phyloP scores from a whole-genome alignment of 2,888 invertebrate species.

The Ochlodes sylvanus region DNA sequence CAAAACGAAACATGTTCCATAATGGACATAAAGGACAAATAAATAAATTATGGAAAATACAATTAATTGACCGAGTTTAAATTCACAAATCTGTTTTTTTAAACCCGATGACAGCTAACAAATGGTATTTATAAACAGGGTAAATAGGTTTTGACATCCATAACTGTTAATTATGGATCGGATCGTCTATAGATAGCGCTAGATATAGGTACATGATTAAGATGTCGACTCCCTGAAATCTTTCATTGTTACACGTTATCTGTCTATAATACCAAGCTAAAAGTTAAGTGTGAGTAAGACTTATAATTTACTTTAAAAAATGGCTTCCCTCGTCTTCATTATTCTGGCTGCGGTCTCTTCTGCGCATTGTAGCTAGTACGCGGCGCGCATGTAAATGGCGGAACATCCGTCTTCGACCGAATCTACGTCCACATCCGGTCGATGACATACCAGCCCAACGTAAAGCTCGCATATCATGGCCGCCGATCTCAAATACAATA shows the following conservation, averaged over 20 bases:
- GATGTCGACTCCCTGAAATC: no score
- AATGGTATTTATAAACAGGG: no score
- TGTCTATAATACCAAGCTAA: conserved; percentile 6
- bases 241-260: not conserved
- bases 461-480: conserved; percentile 45
- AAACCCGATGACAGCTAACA: not conserved
- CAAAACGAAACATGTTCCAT: no score
- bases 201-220: no score
- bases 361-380: conserved; percentile 55
- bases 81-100: not conserved
- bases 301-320: conserved; percentile 30
- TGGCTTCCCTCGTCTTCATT: conserved; percentile 46
- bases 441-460: conserved; percentile 47
- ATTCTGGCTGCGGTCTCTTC: conserved; percentile 49
- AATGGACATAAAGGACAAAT: no score
- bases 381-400: conserved; percentile 74
- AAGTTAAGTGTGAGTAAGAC: not conserved
- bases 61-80: not conserved
- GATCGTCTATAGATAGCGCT: no score
- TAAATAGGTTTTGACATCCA: not conserved
- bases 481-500: conserved; percentile 34
- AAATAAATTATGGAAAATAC: not conserved
- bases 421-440: conserved; percentile 71
- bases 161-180: not conserved
- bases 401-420: conserved; percentile 75